Percentiles rank a stretch among this genome's conserved stretches.
phyloP scores from a whole-genome alignment of 2,113 vertebrate genomes.

The Hystrix brachyura region DNA sequence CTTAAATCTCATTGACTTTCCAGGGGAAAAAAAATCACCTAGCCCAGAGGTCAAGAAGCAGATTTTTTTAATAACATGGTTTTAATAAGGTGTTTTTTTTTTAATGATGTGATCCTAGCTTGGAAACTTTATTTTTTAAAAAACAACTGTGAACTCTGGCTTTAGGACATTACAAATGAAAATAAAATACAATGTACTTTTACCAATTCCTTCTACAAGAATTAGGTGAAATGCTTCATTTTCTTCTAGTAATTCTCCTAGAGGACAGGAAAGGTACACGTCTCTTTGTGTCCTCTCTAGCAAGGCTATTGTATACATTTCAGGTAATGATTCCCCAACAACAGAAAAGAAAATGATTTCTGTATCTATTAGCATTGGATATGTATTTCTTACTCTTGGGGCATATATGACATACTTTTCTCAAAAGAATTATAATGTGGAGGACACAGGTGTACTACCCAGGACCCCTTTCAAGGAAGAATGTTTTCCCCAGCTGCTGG shows the following conservation, averaged over 20 bases:
- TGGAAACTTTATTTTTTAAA: slow-evolving; percentile 40
- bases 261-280: not conserved
- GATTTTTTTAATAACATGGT: slow-evolving; percentile 73
- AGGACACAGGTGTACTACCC: not conserved
- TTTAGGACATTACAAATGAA: slow-evolving; percentile 62
- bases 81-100: slow-evolving; percentile 66
- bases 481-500: not conserved
- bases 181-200: slow-evolving; percentile 57
- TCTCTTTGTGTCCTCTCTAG: not conserved
- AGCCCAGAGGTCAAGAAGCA: slow-evolving; percentile 51
- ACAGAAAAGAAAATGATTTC: not conserved
- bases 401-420: not conserved
- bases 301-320: not conserved
- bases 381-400: not conserved
- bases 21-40: slow-evolving; percentile 37
- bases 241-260: slow-evolving; percentile 39
- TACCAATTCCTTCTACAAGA: slow-evolving; percentile 67
- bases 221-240: slow-evolving; percentile 51
- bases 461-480: not conserved
- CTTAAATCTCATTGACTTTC: slow-evolving; percentile 68
- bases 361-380: not conserved
- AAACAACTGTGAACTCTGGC: slow-evolving; percentile 67
- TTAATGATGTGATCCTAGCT: slow-evolving; percentile 50
- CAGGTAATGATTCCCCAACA: not conserved
- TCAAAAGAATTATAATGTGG: not conserved